Evolutionary conservation across 92 coral and sea anemone species (phyloP), one percentile per base, ranked within the genome.

Genomic region (Phenganax subtilis): DNA sequence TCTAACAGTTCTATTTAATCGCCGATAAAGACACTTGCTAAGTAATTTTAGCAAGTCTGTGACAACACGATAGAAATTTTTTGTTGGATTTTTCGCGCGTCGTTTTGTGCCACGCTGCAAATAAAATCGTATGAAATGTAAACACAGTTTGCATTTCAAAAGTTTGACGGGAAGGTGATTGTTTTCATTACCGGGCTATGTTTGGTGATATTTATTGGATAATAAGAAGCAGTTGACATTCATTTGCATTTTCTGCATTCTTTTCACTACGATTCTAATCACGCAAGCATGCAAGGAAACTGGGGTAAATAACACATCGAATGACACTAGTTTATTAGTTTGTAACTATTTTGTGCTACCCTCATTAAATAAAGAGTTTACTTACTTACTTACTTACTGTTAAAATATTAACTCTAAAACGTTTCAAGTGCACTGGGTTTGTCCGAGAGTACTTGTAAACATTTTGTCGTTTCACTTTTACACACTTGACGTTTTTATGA

Each of bases 101-200:
- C 15, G 0, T 3, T 74, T 54, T 29, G 31, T n/a, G 44, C 70
- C 47, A 37, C 57, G 70, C 54, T 29, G 71, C 51, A 71, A 85
- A 31, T 54, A 54, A 28, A 82, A 47, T 75, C 77, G 58, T 69
- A 65, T 37, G 55, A 54, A 66, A 81, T 75, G 89, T 80, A 86
- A 86, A 82, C 80, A 27, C 82, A 63, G 78, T 11, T 37, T 57
- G 79, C 44, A 60, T 82, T 72, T 31, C 55, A 86, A 85, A 65
- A 44, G 75, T 79, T 86, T 81, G 79, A 75, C 63, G 58, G 54
- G 65, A 55, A 69, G 58, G 51, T 67, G 51, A 67, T 68, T 68
- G 73, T 29, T 28, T 68, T 68, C 15, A 37, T 37, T 68, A n/a
- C 73, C 53, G 31, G 10, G 47, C 47, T 37, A 20, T 68, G 73